Conservation (phyloP, 2,888 invertebrate species). For the Drosophila atroscutellata region DNA sequence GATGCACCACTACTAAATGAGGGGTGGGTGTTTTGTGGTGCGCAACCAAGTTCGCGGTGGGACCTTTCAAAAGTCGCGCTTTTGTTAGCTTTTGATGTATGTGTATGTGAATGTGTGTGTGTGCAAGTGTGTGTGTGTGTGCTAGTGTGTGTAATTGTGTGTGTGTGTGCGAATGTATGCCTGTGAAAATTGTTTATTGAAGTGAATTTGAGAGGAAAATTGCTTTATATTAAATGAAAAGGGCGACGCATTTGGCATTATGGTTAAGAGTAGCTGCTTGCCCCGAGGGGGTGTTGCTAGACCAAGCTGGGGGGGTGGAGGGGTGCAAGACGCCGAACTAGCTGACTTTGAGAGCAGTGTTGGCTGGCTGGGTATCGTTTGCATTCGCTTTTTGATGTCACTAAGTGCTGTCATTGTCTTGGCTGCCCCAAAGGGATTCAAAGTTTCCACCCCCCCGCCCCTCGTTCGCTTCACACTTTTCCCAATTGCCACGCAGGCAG, state of each 20-base stretch:
- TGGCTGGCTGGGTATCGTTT: slow-evolving; percentile 32
- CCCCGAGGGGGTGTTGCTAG: neutral
- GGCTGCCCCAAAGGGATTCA: slow-evolving; percentile 55
- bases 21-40: slow-evolving; percentile 5
- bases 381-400: slow-evolving; percentile 65
- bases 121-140: slow-evolving; percentile 8
- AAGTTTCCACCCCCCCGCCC: neutral
- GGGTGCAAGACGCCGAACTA: slow-evolving; percentile 24
- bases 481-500: slow-evolving; percentile 15
- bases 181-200: slow-evolving; percentile 73
- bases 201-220: slow-evolving; percentile 78
- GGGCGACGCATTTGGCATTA: slow-evolving; percentile 59
- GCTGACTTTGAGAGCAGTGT: slow-evolving; percentile 27
- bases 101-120: neutral
- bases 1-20: slow-evolving; percentile 28
- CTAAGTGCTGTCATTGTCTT: slow-evolving; percentile 73
- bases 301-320: too few species aligned
- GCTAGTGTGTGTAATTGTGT: slow-evolving; percentile 6
- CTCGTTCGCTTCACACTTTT: slow-evolving; percentile 22
- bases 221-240: slow-evolving; percentile 77
- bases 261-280: slow-evolving; percentile 31
- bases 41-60: slow-evolving; percentile 26
- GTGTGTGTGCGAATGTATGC: slow-evolving; percentile 19
- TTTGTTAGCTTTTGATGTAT: slow-evolving; percentile 57
- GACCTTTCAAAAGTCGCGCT: slow-evolving; percentile 54